Percentiles rank a stretch among this genome's conserved stretches.
Evolutionary conservation across 2,888 invertebrate species (phyloP).

Genomic region (Cantharis flavilabris): DNA sequence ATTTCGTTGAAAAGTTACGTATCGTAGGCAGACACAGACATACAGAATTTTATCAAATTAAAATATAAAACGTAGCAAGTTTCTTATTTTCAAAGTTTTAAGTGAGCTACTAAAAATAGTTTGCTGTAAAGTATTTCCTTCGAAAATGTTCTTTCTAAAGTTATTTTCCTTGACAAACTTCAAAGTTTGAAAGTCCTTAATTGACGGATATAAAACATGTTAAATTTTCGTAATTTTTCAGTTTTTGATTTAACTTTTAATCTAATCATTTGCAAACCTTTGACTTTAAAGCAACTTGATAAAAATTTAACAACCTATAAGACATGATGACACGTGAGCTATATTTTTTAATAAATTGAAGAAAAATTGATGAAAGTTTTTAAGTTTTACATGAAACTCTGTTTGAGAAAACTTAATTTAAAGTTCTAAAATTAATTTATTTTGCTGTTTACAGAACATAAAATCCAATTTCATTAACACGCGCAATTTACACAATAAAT

Average conservation of each 20-base stretch:
- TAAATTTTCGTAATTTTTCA: not conserved
- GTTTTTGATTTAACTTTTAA: not conserved
- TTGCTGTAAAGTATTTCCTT: not conserved
- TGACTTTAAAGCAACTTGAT: not conserved
- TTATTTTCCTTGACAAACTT: not conserved
- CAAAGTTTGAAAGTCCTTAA: not conserved
- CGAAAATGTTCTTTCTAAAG: not conserved
- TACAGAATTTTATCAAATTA: too few relatives aligned
- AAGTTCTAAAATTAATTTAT: not conserved
- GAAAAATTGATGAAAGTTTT: not conserved
- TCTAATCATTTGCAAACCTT: not conserved
- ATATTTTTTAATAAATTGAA: not conserved
- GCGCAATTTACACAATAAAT: not conserved
- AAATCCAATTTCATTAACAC: not conserved
- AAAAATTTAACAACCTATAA: not conserved
- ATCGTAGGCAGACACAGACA: too few relatives aligned
- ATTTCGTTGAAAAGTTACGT: too few relatives aligned
- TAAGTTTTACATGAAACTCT: not conserved
- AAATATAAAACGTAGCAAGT: too few relatives aligned
- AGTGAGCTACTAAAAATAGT: not conserved
- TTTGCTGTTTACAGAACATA: not conserved
- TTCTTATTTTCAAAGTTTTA: too few relatives aligned
- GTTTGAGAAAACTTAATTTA: not conserved
- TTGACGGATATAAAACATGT: not conserved
- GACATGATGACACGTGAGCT: not conserved